Percentiles rank a stretch among this genome's conserved stretches.
Evolutionary conservation across 2,113 vertebrate genomes (phyloP).

Genomic region (Strix aluco): DNA sequence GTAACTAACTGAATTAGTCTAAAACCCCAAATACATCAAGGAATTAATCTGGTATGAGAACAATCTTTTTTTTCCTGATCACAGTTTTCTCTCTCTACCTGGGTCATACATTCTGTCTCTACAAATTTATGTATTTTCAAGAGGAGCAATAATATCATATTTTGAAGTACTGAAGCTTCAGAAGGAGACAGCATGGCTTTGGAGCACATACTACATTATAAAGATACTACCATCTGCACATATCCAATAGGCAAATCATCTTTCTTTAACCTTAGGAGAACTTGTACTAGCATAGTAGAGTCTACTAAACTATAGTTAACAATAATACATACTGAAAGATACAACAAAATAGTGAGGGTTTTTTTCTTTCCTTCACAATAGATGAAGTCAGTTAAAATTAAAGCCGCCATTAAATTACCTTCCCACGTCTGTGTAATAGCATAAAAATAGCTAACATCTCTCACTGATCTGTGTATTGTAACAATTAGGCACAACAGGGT

Average conservation of each 20-base stretch:
- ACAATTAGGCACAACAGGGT: not conserved
- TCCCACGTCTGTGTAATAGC: not conserved
- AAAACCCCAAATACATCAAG: not conserved
- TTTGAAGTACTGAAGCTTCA: not conserved
- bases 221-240: not conserved
- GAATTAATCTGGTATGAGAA: not conserved
- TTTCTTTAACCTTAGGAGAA: not conserved
- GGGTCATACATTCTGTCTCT: not conserved
- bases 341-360: not conserved
- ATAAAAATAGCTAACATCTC: not conserved
- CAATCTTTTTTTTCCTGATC: not conserved
- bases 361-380: not conserved
- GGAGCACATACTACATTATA: not conserved
- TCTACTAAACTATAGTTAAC: not conserved
- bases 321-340: not conserved
- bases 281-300: not conserved
- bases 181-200: not conserved
- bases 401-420: not conserved
- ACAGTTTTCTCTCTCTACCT: not conserved
- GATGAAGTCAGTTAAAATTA: not conserved
- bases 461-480: not conserved
- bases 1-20: not conserved
- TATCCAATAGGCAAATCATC: not conserved
- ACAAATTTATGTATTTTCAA: not conserved
- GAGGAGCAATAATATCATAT: not conserved